Evolutionary conservation across 1,140 invertebrate species (phyloP).

Genomic region (Lepidurus packardi): DNA sequence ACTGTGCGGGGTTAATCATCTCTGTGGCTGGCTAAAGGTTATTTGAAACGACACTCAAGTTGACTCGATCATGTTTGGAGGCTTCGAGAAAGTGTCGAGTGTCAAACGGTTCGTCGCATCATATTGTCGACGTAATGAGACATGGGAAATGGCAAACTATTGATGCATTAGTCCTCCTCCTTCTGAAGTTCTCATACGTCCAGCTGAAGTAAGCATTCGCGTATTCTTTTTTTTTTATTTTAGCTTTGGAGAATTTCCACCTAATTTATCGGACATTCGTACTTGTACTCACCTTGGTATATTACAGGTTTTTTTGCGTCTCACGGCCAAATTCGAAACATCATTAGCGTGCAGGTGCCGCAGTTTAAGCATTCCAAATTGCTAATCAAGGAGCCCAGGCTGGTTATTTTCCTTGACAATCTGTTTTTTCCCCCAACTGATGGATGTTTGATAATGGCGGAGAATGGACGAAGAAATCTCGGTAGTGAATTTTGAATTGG

Average conservation of each 20-base stretch:
- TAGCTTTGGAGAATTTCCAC: neutral
- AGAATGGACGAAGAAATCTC: neutral
- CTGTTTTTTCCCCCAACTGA: neutral
- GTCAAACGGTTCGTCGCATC: conserved; percentile 3
- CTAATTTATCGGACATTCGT: neutral
- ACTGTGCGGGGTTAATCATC: conserved; percentile 6
- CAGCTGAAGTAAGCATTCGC: neutral
- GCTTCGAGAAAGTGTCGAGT: neutral
- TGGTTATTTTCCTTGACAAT: neutral
- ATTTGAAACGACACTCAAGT: neutral
- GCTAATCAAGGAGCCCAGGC: neutral
- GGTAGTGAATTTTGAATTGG: neutral
- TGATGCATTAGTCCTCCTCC: conserved; percentile 4
- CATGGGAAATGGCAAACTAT: conserved; percentile 12
- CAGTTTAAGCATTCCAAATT: conserved; percentile 16
- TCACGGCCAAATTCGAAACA: neutral
- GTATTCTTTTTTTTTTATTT: neutral
- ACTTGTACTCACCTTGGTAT: neutral
- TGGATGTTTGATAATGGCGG: conserved; percentile 18
- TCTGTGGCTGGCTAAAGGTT: neutral
- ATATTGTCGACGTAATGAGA: conserved; percentile 14
- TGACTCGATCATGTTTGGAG: neutral
- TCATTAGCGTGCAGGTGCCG: neutral
- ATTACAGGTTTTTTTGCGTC: neutral
- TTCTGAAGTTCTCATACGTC: neutral